phyloP scores from a whole-genome alignment of 2,797 vertebrate species.

The Meda fulgida region DNA sequence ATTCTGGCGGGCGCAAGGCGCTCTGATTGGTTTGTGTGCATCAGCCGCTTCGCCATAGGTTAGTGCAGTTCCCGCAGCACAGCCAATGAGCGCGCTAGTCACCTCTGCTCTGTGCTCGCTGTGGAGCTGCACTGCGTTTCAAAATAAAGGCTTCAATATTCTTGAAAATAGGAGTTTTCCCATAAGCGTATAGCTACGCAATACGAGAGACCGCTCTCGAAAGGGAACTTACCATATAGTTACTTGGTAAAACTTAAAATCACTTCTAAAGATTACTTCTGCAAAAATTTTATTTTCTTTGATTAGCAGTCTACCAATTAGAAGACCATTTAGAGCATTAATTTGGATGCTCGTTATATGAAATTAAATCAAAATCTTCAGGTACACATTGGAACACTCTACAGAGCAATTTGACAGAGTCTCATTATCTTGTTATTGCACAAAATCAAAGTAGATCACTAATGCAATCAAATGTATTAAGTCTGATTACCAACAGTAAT shows the following conservation, averaged over 20 bases:
- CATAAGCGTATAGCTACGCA: no score
- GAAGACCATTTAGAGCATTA: conserved; percentile 33
- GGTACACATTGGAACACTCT: conserved; percentile 29
- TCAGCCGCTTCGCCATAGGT: no score
- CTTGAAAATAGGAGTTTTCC: no score
- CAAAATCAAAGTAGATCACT: conserved; percentile 48
- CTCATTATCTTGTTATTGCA: conserved; percentile 59
- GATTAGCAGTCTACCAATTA: conserved; percentile 47
- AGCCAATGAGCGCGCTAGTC: no score
- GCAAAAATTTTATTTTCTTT: conserved; percentile 14
- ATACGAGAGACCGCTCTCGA: no score
- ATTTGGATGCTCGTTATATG: conserved; percentile 25
- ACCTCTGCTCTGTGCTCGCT: no score
- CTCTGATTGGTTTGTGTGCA: no score
- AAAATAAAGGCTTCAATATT: no score
- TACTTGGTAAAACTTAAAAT: neutral
- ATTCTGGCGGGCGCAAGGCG: no score
- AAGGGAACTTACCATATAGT: neutral
- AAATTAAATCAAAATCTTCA: conserved; percentile 51
- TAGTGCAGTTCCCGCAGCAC: no score
- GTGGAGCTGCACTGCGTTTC: no score
- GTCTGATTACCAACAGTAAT: conserved; percentile 48
- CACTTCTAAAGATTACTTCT: conserved; percentile 4
- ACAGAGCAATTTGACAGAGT: conserved; percentile 35
- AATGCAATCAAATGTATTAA: conserved; percentile 51